Percentiles rank a stretch among this genome's conserved stretches.
These are phyloP conservation scores for human DNA, from an alignment of 2,113 vertebrate species.

Conservation along the genomic window GRCh38 chr6:121968001-121968500, in stretches of 20 bases:
- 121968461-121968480: neutral
- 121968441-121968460: neutral
- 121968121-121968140: neutral
- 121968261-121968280: neutral
- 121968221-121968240: neutral
- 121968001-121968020: neutral
- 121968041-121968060: neutral
- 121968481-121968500: neutral
- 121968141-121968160: neutral
- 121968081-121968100: neutral
- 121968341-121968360: neutral
- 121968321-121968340: neutral
- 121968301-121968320: neutral
- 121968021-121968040: neutral
- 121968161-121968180: neutral
- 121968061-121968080: neutral
- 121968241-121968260: neutral
- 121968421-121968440: neutral
- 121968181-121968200: neutral
- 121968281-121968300: neutral
- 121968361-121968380: neutral
- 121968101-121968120: neutral
- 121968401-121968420: neutral
- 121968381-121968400: neutral
- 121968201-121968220: neutral